phyloP scores from a whole-genome alignment of 1,140 invertebrate genomes.

The Zelostemma sp. region DNA sequence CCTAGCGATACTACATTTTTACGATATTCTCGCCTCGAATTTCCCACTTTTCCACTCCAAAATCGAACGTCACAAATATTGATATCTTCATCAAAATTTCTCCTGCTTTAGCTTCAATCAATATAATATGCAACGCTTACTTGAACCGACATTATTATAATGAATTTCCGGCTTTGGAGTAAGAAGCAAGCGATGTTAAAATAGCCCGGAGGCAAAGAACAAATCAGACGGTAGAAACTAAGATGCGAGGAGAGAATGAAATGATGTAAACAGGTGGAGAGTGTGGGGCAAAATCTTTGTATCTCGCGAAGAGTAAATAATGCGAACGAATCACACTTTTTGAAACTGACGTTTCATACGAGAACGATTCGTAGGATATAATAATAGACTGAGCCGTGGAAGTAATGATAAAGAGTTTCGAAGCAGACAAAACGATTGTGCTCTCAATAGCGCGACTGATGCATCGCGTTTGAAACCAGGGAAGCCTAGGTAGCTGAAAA shows the following conservation, averaged over 20 bases:
- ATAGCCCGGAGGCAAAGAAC: background rate
- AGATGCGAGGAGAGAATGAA: background rate
- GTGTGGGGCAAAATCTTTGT: background rate
- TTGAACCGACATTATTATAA: background rate
- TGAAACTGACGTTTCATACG: too few relatives aligned
- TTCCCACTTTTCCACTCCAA: too few relatives aligned
- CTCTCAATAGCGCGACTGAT: background rate
- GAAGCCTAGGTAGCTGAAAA: constrained; percentile 28
- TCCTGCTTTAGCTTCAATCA: too few relatives aligned
- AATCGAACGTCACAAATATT: too few relatives aligned
- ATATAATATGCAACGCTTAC: background rate
- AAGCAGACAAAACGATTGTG: background rate
- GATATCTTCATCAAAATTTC: too few relatives aligned
- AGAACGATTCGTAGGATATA: background rate
- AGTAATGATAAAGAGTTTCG: background rate
- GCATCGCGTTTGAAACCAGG: constrained; percentile 1
- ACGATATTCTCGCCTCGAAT: too few relatives aligned
- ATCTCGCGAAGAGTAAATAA: too few relatives aligned
- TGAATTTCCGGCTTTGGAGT: background rate
- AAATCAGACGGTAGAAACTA: constrained; percentile 3
- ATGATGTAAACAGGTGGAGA: background rate
- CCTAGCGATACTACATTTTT: too few relatives aligned
- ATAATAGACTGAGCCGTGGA: background rate
- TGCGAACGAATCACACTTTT: too few relatives aligned
- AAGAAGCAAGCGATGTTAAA: background rate